Evolutionary conservation across 1,140 invertebrate genomes (phyloP), one percentile per base, ranked within the genome.

Genomic region (Camponotus vicinus): DNA sequence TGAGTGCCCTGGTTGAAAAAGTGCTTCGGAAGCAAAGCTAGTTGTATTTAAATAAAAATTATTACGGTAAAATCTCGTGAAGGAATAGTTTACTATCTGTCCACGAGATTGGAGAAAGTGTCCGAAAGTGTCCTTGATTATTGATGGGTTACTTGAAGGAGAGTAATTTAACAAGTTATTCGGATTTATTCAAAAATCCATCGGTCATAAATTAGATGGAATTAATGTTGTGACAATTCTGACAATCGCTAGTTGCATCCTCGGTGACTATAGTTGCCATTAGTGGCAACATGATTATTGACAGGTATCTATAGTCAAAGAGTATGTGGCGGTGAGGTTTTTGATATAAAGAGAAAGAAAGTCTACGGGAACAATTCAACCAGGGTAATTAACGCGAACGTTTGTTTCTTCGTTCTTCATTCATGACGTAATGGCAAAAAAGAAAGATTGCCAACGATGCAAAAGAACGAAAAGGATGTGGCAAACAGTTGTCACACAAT

Each of bases 191-290:
- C 52, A 4, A 9, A 55, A 34, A 21, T 18, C n/a, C 49, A 34
- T 27, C 37, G 34, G 11, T 40, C 55, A 42, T 59, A 21, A 42
- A 7, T 27, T 27, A 21, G 11, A 75, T 37, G n/a, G 75, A 78
- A 15, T 6, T 64, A n/a, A 45, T 52, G n/a, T 49, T 27, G 32
- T 27, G 77, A 67, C 42, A 32, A 40, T 27, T 59, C 6, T 21
- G 77, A 80, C 64, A 70, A 69, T 80, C n/a, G 42, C 77, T 55
- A 66, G 45, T 80, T 80, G 40, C 34, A 57, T 42, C 21, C 15
- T 52, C 64, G 70, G 15, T 57, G 77, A 57, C 34, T 37, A 18
- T 32, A 80, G n/a, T 13, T 42, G n/a, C 21, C 15, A 52, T 21
- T 27, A 13, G 18, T n/a, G 64, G 45, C 3, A 6, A 27, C 57